A percentile compares a stretch with the other conserved stretches of the same genome.
phyloP scores from a whole-genome alignment of 2,888 invertebrate genomes.

The Tuta absoluta region DNA sequence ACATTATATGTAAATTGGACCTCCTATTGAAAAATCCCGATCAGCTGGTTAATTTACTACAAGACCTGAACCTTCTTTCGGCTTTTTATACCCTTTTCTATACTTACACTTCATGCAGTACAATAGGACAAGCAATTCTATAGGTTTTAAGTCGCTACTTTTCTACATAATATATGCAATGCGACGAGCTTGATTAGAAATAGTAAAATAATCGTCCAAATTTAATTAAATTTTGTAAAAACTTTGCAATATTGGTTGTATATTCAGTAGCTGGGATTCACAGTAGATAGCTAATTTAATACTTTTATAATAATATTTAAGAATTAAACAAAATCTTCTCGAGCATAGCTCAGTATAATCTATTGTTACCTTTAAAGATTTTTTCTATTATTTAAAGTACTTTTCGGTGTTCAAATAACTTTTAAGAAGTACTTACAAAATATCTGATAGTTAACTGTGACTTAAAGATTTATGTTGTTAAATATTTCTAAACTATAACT shows the following conservation, averaged over 20 bases:
- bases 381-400: background rate
- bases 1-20: too few relatives aligned
- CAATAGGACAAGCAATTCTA: too few relatives aligned
- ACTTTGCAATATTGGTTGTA: background rate
- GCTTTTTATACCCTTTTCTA: too few relatives aligned
- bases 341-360: constrained; percentile 42
- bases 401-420: constrained; percentile 48
- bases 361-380: constrained; percentile 34
- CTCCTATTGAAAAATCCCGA: too few relatives aligned
- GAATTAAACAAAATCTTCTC: constrained; percentile 30
- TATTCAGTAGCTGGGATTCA: constrained; percentile 38
- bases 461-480: constrained; percentile 67
- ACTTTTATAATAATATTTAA: constrained; percentile 20
- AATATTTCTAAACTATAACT: constrained; percentile 57
- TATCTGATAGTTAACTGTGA: constrained; percentile 32
- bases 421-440: constrained; percentile 54
- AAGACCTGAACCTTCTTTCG: too few relatives aligned
- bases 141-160: too few relatives aligned
- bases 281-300: constrained; percentile 27
- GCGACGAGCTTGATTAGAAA: too few relatives aligned
- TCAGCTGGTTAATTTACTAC: too few relatives aligned
- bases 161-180: too few relatives aligned
- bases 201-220: too few relatives aligned
- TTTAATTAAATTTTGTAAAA: background rate
- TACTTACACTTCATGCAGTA: too few relatives aligned